phyloP scores from a whole-genome alignment of 2,888 invertebrate genomes.

The Drosophila lutescens region DNA sequence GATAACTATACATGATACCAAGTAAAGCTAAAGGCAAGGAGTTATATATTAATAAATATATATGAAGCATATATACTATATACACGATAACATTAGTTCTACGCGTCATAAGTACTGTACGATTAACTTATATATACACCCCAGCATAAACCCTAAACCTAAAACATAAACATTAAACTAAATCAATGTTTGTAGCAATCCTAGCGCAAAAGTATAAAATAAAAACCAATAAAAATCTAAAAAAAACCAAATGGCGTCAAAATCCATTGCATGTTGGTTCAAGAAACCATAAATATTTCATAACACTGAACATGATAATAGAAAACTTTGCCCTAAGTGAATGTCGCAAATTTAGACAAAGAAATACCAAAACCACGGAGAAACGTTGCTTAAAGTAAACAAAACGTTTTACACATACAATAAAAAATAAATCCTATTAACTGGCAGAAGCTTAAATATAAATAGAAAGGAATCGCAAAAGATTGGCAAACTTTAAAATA shows the following conservation, averaged over 20 bases:
- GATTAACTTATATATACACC: constrained; percentile 68
- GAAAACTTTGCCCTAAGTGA: constrained; percentile 54
- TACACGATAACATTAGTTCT: constrained; percentile 73
- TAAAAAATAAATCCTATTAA: constrained; percentile 39
- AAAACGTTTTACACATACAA: constrained; percentile 32
- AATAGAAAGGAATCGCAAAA: constrained; percentile 32
- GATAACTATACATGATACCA: constrained; percentile 45
- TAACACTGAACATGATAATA: constrained; percentile 41
- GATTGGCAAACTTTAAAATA: constrained; percentile 17
- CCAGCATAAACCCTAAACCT: constrained; percentile 44
- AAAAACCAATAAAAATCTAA: constrained; percentile 32
- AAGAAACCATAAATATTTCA: constrained; percentile 41
- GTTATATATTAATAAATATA: constrained; percentile 69
- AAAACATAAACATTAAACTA: constrained; percentile 58
- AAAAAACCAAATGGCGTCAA: constrained; percentile 31
- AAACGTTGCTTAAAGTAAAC: constrained; percentile 45
- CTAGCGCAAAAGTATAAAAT: constrained; percentile 56
- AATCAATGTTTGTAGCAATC: constrained; percentile 73
- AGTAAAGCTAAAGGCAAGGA: constrained; percentile 53
- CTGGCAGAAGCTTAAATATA: constrained; percentile 31
- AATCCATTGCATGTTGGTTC: constrained; percentile 51
- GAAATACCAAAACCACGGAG: constrained; percentile 65
- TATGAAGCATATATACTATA: constrained; percentile 64
- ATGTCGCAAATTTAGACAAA: constrained; percentile 57
- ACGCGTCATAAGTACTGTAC: constrained; percentile 71